A percentile compares a stretch with the other conserved stretches of the same genome.
Conservation (phyloP, 2,797 vertebrate species). For the Coracias cyanogaster region DNA sequence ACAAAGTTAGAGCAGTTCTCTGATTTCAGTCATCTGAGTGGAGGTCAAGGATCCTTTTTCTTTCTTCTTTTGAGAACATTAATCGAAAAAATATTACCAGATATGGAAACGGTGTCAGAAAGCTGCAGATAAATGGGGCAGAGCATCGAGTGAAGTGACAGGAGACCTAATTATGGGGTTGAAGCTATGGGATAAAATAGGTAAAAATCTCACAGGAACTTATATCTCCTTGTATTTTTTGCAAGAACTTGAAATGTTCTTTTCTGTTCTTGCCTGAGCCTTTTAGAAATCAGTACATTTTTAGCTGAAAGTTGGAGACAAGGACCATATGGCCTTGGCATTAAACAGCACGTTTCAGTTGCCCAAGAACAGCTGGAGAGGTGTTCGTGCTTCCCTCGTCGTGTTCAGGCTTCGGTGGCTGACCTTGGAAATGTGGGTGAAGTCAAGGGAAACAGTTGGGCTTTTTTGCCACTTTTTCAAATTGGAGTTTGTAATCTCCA, state of each 20-base stretch:
- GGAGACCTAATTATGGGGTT: constrained; percentile 63
- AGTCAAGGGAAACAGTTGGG: background rate
- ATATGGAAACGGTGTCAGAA: constrained; percentile 57
- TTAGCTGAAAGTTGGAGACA: background rate
- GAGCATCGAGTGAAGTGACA: constrained; percentile 2
- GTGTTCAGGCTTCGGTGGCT: background rate
- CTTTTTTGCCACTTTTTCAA: background rate
- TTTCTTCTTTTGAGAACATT: background rate
- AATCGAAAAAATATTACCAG: constrained; percentile 12
- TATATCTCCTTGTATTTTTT: background rate
- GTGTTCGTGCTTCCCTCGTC: fast-evolving
- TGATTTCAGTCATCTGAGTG: background rate
- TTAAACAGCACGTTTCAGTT: background rate
- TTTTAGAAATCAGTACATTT: constrained; percentile 2
- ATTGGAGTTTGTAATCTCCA: background rate
- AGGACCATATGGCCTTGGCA: constrained; percentile 15
- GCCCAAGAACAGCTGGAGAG: background rate
- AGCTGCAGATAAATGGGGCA: constrained; percentile 24
- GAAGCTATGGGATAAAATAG: constrained; percentile 34
- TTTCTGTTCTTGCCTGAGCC: background rate
- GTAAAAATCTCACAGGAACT: constrained; percentile 55
- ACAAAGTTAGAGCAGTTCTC: background rate
- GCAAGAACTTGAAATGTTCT: background rate
- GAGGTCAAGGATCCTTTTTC: constrained; percentile 37
- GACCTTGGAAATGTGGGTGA: background rate